These are phyloP conservation scores for Psilopsiagon aymara DNA, from an alignment of 2,113 vertebrate genomes.

Conservation along the genomic window DNA sequence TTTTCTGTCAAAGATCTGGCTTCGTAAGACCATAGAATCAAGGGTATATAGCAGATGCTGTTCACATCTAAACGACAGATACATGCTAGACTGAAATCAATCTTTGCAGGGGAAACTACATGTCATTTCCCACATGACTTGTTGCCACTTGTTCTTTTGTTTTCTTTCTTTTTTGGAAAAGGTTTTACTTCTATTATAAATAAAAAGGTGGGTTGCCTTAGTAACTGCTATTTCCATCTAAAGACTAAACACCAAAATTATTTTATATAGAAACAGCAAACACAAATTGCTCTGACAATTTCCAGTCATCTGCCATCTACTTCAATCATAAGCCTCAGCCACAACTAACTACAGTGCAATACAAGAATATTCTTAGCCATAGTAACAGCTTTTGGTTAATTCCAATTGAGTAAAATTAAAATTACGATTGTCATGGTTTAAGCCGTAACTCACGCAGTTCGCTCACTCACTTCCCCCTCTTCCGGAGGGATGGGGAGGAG, in stretches of 20 bases:
- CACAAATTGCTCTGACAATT: neutral
- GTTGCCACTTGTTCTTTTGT: neutral
- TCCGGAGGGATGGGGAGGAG: too few relatives aligned
- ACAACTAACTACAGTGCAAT: neutral
- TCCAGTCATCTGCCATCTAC: neutral
- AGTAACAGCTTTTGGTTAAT: neutral
- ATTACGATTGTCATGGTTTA: neutral
- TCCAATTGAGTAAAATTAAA: neutral
- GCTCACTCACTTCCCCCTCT: too few relatives aligned
- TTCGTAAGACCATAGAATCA: neutral
- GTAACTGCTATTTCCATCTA: neutral
- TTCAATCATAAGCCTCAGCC: neutral
- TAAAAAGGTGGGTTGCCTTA: neutral
- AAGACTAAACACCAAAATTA: neutral
- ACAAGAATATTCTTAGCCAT: neutral
- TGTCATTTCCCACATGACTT: neutral
- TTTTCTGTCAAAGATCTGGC: neutral
- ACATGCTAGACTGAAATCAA: neutral
- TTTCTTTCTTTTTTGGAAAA: neutral
- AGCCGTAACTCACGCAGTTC: too few relatives aligned
- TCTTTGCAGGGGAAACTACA: neutral
- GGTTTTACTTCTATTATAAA: neutral
- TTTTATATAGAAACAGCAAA: conserved; percentile 1
- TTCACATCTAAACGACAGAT: neutral
- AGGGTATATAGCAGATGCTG: neutral